Conservation (phyloP, 2,888 invertebrate genomes). For the Hyalella azteca region DNA sequence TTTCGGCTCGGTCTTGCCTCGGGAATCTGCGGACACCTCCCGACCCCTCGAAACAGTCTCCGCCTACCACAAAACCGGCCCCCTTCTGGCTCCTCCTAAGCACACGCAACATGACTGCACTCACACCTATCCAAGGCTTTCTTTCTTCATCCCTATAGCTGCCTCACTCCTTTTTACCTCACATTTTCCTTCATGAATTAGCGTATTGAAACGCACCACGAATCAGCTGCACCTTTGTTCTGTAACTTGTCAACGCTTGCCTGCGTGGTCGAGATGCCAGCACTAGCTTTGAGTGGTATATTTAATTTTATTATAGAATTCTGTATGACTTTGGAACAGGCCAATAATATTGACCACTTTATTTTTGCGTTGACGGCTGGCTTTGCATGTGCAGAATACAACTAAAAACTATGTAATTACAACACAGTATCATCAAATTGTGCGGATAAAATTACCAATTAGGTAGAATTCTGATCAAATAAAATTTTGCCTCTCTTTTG, state of each 20-base stretch:
- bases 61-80: conserved; percentile 16
- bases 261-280: neutral
- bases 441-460: too few species aligned
- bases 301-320: too few species aligned
- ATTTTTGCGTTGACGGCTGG: neutral
- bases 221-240: neutral
- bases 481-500: too few species aligned
- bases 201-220: conserved; percentile 23
- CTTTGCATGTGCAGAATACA: neutral
- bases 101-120: neutral
- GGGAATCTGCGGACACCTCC: neutral
- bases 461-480: too few species aligned
- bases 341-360: too few species aligned
- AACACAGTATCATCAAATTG: too few species aligned
- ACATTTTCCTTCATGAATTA: conserved; percentile 21
- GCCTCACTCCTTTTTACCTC: neutral
- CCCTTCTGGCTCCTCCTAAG: conserved; percentile 9
- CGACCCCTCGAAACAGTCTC: neutral
- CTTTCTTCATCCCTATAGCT: neutral
- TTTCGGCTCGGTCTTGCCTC: conserved; percentile 13
- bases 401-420: neutral
- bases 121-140: neutral
- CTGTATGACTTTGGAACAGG: too few species aligned
- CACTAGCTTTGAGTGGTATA: neutral
- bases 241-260: conserved; percentile 15